Percentiles rank a stretch among this genome's conserved stretches.
These are phyloP conservation scores for Nycticorax nycticorax DNA, from an alignment of 2,113 vertebrate genomes.

Conservation along the genomic window DNA sequence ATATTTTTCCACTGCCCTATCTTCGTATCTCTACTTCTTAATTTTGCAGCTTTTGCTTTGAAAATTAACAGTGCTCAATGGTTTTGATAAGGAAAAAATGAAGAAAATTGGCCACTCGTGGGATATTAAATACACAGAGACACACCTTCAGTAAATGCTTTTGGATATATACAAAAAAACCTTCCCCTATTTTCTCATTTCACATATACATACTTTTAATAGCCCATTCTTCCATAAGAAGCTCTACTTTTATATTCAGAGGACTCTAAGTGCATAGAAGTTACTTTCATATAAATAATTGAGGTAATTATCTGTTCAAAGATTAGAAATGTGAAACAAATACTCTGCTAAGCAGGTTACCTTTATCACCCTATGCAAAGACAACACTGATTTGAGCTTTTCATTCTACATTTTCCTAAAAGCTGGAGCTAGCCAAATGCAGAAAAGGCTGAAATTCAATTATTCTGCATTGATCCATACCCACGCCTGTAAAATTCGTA, in stretches of 20 bases:
- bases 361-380: not conserved
- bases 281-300: slow-evolving; percentile 19
- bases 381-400: not conserved
- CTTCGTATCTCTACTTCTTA: slow-evolving; percentile 53
- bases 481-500: not conserved
- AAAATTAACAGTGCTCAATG: slow-evolving; percentile 64
- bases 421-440: slow-evolving; percentile 3
- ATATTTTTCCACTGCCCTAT: slow-evolving; percentile 73
- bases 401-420: not conserved
- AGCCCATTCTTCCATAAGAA: not conserved
- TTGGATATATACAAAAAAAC: not conserved
- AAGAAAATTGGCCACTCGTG: not conserved
- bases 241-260: not conserved
- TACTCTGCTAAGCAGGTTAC: slow-evolving; percentile 21
- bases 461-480: not conserved
- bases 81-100: slow-evolving; percentile 36
- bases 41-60: slow-evolving; percentile 56
- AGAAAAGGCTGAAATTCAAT: slow-evolving; percentile 18
- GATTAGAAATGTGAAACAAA: slow-evolving; percentile 37
- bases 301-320: slow-evolving; percentile 7
- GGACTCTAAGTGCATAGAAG: not conserved
- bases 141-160: not conserved
- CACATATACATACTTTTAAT: not conserved
- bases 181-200: slow-evolving; percentile 15
- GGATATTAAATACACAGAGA: slow-evolving; percentile 23